Conservation (phyloP, 2,797 vertebrate species). For the Crypturellus tataupa region DNA sequence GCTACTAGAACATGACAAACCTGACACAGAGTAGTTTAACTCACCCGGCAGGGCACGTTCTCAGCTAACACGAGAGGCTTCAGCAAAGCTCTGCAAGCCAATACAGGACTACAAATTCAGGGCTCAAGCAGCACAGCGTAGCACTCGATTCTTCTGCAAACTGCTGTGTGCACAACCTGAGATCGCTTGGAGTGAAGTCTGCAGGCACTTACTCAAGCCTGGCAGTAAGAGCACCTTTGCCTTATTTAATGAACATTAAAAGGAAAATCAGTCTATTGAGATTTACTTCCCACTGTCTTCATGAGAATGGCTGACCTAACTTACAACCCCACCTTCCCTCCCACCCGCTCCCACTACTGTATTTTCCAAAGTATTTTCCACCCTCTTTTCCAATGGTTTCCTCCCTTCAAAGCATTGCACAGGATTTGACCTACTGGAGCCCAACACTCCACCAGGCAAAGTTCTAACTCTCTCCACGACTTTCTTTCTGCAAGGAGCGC, state of each 20-base stretch:
- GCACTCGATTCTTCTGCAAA: neutral
- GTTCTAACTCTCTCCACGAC: neutral
- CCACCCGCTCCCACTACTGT: neutral
- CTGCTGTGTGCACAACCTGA: neutral
- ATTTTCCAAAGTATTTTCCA: neutral
- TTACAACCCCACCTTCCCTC: neutral
- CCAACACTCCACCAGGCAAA: neutral
- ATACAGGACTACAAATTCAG: neutral
- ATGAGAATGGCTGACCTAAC: neutral
- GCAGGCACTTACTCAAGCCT: neutral
- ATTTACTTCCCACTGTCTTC: neutral
- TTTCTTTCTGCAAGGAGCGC: neutral
- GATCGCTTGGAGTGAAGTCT: rapidly evolving
- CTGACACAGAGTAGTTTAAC: neutral
- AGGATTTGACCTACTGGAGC: neutral
- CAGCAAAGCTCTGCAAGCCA: neutral
- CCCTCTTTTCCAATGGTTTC: neutral
- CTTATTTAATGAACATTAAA: neutral
- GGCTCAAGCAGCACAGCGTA: neutral
- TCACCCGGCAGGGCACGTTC: neutral
- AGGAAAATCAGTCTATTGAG: neutral
- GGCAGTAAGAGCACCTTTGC: neutral
- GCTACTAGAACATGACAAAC: neutral
- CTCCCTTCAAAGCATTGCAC: neutral
- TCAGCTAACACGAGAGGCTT: neutral